Conservation (phyloP, 2,797 vertebrate species). For the Oreochromis grahami region DNA sequence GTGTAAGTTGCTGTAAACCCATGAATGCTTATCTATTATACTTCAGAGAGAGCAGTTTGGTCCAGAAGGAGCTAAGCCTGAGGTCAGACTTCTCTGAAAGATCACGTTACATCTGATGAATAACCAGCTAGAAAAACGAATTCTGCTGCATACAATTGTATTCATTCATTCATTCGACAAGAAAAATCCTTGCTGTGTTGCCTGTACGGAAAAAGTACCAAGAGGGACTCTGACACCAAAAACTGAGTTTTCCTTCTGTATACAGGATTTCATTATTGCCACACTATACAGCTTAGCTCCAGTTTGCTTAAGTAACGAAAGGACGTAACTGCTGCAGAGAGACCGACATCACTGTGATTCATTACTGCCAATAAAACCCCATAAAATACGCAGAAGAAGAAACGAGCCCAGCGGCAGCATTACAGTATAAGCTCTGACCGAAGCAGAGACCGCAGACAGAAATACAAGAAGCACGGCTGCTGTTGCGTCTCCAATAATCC, state of each 20-base stretch:
- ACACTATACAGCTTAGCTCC: constrained; percentile 16
- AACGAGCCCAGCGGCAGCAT: constrained; percentile 16
- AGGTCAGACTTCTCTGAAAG: background rate
- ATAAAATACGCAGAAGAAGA: constrained; percentile 46
- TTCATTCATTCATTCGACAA: background rate
- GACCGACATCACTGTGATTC: constrained; percentile 47
- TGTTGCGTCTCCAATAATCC: constrained; percentile 12
- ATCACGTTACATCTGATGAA: background rate
- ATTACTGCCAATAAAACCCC: constrained; percentile 49
- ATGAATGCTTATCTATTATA: background rate
- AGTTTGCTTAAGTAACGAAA: constrained; percentile 27
- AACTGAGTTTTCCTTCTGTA: background rate
- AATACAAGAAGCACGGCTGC: constrained; percentile 1
- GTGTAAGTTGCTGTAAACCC: background rate
- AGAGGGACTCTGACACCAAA: background rate
- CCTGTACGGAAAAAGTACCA: background rate
- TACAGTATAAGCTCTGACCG: constrained; percentile 12
- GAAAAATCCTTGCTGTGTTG: background rate
- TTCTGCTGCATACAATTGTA: background rate
- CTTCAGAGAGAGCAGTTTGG: background rate
- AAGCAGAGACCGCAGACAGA: constrained; percentile 13
- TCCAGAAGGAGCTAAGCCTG: background rate
- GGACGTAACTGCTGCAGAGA: constrained; percentile 39
- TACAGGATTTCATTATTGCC: constrained; percentile 11
- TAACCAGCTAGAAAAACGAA: background rate